phyloP scores from a whole-genome alignment of 2,888 invertebrate species.

The Dyspetes luteomarginatus region DNA sequence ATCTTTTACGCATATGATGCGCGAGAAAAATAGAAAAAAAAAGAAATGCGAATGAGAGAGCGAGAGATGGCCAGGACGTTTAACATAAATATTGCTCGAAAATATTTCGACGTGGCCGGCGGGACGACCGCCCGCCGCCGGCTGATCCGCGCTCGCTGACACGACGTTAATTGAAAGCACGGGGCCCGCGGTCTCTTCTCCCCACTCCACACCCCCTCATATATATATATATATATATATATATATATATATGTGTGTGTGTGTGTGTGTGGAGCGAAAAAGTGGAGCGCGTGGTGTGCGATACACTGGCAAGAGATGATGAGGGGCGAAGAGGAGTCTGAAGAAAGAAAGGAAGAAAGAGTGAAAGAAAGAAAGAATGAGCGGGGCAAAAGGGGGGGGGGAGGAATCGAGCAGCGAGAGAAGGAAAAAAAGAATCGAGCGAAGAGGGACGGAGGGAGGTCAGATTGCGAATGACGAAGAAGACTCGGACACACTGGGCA shows the following conservation, averaged over 20 bases:
- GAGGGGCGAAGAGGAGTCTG: constrained; percentile 40
- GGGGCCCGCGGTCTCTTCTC: constrained; percentile 62
- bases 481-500: constrained; percentile 37
- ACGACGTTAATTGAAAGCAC: constrained; percentile 80
- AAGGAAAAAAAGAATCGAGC: constrained; percentile 22
- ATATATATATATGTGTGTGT: constrained; percentile 30
- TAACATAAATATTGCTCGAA: constrained; percentile 80
- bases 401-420: constrained; percentile 18
- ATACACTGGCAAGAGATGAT: constrained; percentile 44
- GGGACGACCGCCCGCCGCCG: constrained; percentile 70
- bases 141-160: constrained; percentile 77
- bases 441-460: constrained; percentile 50
- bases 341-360: constrained; percentile 43
- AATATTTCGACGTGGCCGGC: constrained; percentile 76
- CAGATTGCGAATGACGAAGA: constrained; percentile 55
- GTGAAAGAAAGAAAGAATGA: constrained; percentile 15
- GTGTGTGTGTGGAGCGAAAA: too few relatives aligned
- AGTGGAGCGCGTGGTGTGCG: constrained; percentile 50
- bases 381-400: too few relatives aligned
- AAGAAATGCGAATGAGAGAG: constrained; percentile 51
- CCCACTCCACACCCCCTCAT: constrained; percentile 12
- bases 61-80: constrained; percentile 66
- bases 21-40: constrained; percentile 37
- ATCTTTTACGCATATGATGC: constrained; percentile 41
- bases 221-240: neutral